phyloP scores from a whole-genome alignment of 2,888 invertebrate species.

The Chymomyza fuscimana region DNA sequence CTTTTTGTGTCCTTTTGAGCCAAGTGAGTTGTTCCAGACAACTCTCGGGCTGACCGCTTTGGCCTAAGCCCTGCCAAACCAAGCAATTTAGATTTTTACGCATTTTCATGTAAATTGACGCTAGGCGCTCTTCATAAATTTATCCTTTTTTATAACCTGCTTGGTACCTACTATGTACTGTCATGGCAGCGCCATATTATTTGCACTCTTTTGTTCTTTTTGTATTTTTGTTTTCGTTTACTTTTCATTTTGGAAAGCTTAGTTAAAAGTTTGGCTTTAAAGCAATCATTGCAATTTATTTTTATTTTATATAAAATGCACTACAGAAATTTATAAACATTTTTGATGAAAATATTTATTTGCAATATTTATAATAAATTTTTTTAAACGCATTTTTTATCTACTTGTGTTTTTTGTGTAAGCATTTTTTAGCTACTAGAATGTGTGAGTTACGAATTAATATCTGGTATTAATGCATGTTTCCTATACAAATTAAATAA shows the following conservation, averaged over 20 bases:
- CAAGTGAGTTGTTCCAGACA: background rate
- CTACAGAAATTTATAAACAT: constrained; percentile 26
- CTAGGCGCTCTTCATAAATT: constrained; percentile 27
- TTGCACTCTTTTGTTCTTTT: constrained; percentile 15
- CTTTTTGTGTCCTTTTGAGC: constrained; percentile 22
- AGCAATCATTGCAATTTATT: constrained; percentile 33
- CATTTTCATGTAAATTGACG: constrained; percentile 30
- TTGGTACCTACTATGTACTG: background rate
- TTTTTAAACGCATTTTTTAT: background rate
- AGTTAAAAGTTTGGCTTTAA: constrained; percentile 26
- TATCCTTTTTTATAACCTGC: background rate
- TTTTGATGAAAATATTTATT: constrained; percentile 3
- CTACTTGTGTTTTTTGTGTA: background rate
- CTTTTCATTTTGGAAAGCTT: constrained; percentile 16
- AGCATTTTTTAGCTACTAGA: background rate
- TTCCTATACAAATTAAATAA: no score
- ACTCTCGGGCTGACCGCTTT: background rate
- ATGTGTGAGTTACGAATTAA: no score
- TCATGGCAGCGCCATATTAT: constrained; percentile 17
- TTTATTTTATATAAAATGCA: constrained; percentile 11
- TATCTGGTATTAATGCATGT: no score
- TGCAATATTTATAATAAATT: background rate
- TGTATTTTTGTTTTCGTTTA: background rate
- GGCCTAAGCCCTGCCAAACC: background rate
- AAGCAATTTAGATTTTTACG: constrained; percentile 17